Evolutionary conservation across 2,888 invertebrate genomes (phyloP).

Genomic region (Alitta virens): DNA sequence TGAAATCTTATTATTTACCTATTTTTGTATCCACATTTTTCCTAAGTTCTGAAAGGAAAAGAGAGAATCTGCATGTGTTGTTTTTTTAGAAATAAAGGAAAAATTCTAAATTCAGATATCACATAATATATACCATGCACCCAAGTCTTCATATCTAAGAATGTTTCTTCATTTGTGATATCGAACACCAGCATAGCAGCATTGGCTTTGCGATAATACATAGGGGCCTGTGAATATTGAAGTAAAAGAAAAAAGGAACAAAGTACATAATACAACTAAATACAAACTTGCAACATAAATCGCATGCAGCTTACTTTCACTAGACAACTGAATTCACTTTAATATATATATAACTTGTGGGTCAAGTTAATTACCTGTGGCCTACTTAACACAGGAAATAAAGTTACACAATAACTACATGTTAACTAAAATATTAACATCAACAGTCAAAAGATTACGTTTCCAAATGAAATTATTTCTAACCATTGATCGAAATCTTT

Average conservation of each 20-base stretch:
- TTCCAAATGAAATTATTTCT: conserved; percentile 11
- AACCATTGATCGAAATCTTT: conserved; percentile 80
- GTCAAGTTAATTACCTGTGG: too few species aligned
- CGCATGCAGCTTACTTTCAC: too few species aligned
- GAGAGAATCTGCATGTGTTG: neutral
- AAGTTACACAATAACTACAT: too few species aligned
- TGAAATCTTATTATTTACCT: conserved; percentile 16
- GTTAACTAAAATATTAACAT: too few species aligned
- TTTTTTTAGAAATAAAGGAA: neutral
- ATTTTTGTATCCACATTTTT: conserved; percentile 69
- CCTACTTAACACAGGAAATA: too few species aligned
- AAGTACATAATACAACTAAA: neutral
- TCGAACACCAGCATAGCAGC: conserved; percentile 86
- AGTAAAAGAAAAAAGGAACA: neutral
- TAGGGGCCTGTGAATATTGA: conserved; percentile 66
- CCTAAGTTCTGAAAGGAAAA: conserved; percentile 56
- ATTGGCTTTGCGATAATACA: conserved; percentile 91
- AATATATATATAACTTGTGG: too few species aligned
- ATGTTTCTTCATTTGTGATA: conserved; percentile 73
- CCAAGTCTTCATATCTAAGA: conserved; percentile 81
- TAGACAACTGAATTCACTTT: too few species aligned
- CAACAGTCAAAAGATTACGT: too few species aligned
- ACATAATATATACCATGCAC: conserved; percentile 68
- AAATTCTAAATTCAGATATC: too few species aligned
- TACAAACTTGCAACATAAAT: too few species aligned